Evolutionary conservation across 2,888 invertebrate species (phyloP), one percentile per base, ranked within the genome.

Genomic region (Epiblema foenella): DNA sequence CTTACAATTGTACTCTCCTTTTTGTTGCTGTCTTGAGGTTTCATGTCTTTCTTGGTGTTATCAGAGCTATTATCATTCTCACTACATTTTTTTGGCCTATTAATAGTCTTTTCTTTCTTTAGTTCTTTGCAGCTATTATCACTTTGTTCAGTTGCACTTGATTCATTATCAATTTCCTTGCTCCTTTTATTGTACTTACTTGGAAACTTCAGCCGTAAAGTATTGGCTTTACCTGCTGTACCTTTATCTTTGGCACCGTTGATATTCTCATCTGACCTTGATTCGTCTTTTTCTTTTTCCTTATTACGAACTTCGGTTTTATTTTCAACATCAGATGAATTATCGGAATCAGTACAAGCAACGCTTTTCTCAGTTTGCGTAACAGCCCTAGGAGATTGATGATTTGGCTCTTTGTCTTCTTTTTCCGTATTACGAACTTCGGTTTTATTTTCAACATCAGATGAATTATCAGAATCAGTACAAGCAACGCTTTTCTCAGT

Each of bases 1-100:
- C 42, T 54, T 33, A 74, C 49, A 63, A 64, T 72, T 60, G 57
- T 24, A 24, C 10, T 57, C 18, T n/a, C 18, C 2, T 58, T 37
- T n/a, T 66, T 74, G 15, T 39, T n/a, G 18, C 49, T 75, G 59
- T 62, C 69, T 52, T 67, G 52, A 54, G 33, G 39, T 62, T 65
- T 63, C 37, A n/a, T 7, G 9, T 46, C 59, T 56, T 69, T 74
- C 57, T 70, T 74, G 39, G 39, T 29, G 29, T n/a, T 42, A 20
- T 24, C 17, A 11, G 42, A 64, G 18, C 12, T 60, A 18, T 49
- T 10, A 29, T 58, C 51, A 64, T 33, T 60, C 9, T 37, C 54
- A n/a, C 42, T 18, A 33, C 42, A 29, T 17, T 49, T 29, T 42
- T 68, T 17, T 57, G 62, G 54, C 59, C 52, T 15, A n/a, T 56